These are phyloP conservation scores for Theocolax elegans DNA, from an alignment of 1,140 invertebrate species.

Conservation along the genomic window DNA sequence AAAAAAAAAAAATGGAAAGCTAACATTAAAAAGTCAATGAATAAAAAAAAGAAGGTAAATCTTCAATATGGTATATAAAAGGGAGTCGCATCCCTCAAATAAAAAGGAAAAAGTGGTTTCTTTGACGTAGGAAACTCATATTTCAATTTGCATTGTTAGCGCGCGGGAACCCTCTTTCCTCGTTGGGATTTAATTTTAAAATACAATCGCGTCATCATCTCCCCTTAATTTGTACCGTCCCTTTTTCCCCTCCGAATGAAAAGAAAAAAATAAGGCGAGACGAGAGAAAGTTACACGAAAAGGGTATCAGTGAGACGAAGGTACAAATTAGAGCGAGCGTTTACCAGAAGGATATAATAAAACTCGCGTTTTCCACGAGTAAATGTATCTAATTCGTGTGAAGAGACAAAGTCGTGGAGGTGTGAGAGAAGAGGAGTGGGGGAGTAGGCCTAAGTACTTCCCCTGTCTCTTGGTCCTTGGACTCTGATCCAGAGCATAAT, in stretches of 20 bases:
- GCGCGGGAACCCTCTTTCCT: neutral
- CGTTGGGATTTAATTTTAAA: neutral
- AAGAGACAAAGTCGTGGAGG: neutral
- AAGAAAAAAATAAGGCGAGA: constrained; percentile 3
- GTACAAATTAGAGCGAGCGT: constrained; percentile 20
- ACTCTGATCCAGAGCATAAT: constrained; percentile 23
- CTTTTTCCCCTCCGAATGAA: too few relatives aligned
- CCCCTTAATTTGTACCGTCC: too few relatives aligned
- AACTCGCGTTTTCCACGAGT: constrained; percentile 12
- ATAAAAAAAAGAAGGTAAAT: too few relatives aligned
- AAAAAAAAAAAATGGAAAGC: too few relatives aligned
- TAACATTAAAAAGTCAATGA: too few relatives aligned
- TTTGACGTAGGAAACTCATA: constrained; percentile 4
- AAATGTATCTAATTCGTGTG: constrained; percentile 27
- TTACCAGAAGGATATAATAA: constrained; percentile 25
- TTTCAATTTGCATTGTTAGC: constrained; percentile 15
- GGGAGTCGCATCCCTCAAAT: too few relatives aligned
- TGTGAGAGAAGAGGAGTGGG: too few relatives aligned
- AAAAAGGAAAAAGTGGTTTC: neutral
- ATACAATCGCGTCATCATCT: too few relatives aligned
- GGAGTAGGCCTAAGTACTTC: too few relatives aligned
- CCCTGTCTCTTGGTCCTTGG: neutral
- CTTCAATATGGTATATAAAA: too few relatives aligned
- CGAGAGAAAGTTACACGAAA: too few relatives aligned
- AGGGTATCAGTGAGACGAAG: too few relatives aligned